Evolutionary conservation across 2,113 vertebrate species (phyloP).

Genomic region (Ictalurus furcatus): DNA sequence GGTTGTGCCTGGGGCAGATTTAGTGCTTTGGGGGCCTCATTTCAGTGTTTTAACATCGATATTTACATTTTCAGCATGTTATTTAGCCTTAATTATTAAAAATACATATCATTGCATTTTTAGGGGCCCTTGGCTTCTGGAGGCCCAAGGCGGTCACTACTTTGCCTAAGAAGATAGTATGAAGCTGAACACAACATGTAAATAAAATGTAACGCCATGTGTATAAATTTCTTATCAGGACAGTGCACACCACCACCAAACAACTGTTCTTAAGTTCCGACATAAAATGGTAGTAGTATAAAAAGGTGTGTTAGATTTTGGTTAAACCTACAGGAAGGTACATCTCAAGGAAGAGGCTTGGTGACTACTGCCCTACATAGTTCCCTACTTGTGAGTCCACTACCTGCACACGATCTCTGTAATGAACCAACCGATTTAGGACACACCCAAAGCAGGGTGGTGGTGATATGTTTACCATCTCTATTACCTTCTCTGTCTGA

Average conservation of each 20-base stretch:
- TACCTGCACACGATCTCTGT: not conserved
- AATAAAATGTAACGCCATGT: not conserved
- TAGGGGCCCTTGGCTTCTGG: no score
- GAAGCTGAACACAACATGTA: not conserved
- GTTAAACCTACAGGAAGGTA: no score
- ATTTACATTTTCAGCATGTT: no score
- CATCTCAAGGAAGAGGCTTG: no score
- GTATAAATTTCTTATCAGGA: not conserved
- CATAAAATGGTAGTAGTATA: not conserved
- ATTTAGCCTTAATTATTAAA: no score
- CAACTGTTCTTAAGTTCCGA: not conserved
- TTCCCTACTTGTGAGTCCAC: not conserved
- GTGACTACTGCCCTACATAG: not conserved
- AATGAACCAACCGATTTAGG: not conserved
- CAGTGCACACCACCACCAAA: not conserved
- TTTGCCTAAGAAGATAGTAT: not conserved
- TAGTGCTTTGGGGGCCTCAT: no score
- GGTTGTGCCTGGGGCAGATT: not conserved
- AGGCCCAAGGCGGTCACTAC: no score
- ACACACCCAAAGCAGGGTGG: not conserved
- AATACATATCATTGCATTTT: no score
- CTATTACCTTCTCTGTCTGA: not conserved
- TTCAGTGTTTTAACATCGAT: no score
- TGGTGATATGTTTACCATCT: not conserved
- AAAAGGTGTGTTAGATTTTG: no score